These are phyloP conservation scores for Drosophila acutilabella DNA, from an alignment of 2,888 invertebrate species.

Conservation along the genomic window DNA sequence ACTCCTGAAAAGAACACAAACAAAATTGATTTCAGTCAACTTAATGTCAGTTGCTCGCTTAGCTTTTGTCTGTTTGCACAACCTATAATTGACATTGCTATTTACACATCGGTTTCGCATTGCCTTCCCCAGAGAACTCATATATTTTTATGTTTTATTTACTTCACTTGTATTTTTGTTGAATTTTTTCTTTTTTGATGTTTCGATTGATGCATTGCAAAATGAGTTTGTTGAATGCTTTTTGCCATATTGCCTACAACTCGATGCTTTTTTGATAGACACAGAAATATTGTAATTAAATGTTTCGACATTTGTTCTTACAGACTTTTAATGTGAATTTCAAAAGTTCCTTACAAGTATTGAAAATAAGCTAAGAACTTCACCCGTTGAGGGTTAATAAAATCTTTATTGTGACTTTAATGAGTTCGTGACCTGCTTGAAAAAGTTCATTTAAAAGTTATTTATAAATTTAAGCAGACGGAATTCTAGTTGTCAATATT, in stretches of 20 bases:
- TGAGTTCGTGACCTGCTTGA: too few species aligned
- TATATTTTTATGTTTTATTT: neutral
- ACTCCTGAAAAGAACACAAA: too few species aligned
- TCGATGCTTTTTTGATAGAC: conserved; percentile 1
- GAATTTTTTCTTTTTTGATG: neutral
- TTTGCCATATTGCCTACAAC: neutral
- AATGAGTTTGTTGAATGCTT: neutral
- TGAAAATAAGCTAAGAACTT: too few species aligned
- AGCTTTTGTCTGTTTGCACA: conserved; percentile 8
- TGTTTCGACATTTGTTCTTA: neutral
- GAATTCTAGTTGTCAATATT: too few species aligned
- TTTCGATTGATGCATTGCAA: neutral
- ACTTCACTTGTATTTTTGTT: neutral
- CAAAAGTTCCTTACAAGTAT: too few species aligned
- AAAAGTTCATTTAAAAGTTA: too few species aligned
- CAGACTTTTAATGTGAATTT: too few species aligned
- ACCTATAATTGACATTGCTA: conserved; percentile 6
- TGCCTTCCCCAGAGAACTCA: neutral
- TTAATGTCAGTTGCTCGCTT: conserved; percentile 3
- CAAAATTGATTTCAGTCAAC: neutral
- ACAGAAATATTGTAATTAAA: conserved; percentile 2
- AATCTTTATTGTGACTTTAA: too few species aligned
- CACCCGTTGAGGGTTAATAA: too few species aligned
- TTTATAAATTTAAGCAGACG: too few species aligned
- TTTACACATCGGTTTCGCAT: neutral